Conservation (phyloP, 2,888 invertebrate species). For the Eilema sororculum region DNA sequence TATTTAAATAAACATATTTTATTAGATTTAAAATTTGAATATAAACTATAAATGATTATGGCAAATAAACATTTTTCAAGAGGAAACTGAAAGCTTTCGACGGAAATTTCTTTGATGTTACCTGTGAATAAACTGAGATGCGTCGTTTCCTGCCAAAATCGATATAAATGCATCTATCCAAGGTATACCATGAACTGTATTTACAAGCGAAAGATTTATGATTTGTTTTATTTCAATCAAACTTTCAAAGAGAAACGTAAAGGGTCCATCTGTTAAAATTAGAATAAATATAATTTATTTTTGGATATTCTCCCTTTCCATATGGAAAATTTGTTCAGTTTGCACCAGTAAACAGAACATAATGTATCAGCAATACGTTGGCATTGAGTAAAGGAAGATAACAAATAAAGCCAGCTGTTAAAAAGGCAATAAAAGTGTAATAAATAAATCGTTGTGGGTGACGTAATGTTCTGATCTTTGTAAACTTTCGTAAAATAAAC, state of each 20-base stretch:
- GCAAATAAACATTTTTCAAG: neutral
- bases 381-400: neutral
- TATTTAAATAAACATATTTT: neutral
- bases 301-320: too few relatives aligned
- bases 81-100: neutral
- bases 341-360: neutral
- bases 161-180: neutral
- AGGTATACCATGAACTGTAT: neutral
- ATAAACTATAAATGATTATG: neutral
- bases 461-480: neutral
- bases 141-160: slow-evolving; percentile 1
- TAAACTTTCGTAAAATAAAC: neutral
- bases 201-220: neutral
- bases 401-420: slow-evolving; percentile 4
- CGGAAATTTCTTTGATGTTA: slow-evolving; percentile 2
- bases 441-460: slow-evolving; percentile 1
- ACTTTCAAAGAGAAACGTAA: neutral
- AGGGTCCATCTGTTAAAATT: too few relatives aligned
- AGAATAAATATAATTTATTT: neutral
- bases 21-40: neutral
- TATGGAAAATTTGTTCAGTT: neutral
- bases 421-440: neutral
- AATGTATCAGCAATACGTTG: neutral
- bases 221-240: neutral
- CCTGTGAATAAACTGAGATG: slow-evolving; percentile 8